Evolutionary conservation across 2,797 vertebrate genomes (phyloP).

Genomic region (Fistularia tabacaria): DNA sequence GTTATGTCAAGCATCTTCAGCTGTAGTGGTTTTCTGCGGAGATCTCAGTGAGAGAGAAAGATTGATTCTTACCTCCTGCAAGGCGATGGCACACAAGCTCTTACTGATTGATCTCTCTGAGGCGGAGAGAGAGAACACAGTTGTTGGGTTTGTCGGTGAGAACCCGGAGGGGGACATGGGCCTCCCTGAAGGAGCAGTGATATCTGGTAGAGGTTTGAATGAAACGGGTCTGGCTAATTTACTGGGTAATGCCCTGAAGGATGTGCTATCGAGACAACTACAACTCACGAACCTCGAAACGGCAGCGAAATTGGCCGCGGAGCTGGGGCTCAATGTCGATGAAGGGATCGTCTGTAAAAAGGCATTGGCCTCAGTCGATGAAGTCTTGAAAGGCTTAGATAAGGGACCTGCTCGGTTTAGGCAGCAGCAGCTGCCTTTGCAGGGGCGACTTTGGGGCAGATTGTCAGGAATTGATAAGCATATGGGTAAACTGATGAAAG

Average conservation of each 20-base stretch:
- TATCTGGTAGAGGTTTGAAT: constrained; percentile 46
- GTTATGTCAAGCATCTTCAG: constrained; percentile 74
- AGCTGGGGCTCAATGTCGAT: constrained; percentile 70
- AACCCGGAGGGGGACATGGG: constrained; percentile 41
- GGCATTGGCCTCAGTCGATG: constrained; percentile 57
- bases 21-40: constrained; percentile 77
- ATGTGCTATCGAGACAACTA: constrained; percentile 47
- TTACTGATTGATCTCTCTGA: constrained; percentile 64
- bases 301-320: constrained; percentile 58
- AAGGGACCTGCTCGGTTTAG: constrained; percentile 57
- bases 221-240: constrained; percentile 54
- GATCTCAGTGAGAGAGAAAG: constrained; percentile 68
- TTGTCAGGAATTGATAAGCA: constrained; percentile 71
- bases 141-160: constrained; percentile 38
- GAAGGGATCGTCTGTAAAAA: constrained; percentile 72
- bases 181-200: constrained; percentile 44
- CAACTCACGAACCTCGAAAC: constrained; percentile 67
- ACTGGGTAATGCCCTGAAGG: constrained; percentile 47
- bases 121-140: constrained; percentile 32
- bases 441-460: constrained; percentile 70
- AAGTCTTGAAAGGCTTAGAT: constrained; percentile 62
- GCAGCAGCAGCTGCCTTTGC: constrained; percentile 73
- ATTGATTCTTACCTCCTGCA: constrained; percentile 56
- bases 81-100: constrained; percentile 47
- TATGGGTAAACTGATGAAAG: constrained; percentile 57